Percentiles rank a stretch among this genome's conserved stretches.
These are phyloP conservation scores for Aotus griseimembra DNA, from an alignment of 2,797 vertebrate genomes.

Conservation along the genomic window DNA sequence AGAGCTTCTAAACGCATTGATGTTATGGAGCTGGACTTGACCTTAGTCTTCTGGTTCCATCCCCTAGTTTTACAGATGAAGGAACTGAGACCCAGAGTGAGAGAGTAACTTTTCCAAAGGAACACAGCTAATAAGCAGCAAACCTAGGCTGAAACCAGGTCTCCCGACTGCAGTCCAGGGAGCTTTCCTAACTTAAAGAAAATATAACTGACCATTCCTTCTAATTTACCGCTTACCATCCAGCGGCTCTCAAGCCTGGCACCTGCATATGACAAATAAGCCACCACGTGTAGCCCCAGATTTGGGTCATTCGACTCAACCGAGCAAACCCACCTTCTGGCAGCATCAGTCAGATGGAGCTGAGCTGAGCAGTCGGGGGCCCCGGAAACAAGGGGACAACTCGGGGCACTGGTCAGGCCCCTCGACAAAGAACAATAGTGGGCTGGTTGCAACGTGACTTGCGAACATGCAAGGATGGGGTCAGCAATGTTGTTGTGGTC, in stretches of 20 bases:
- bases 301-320: no score
- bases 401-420: not conserved
- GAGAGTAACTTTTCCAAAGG: not conserved
- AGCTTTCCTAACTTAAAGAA: not conserved
- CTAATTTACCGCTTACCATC: not conserved
- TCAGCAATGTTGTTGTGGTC: rapidly evolving
- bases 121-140: not conserved
- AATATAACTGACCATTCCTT: not conserved
- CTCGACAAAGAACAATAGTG: not conserved
- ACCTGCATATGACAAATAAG: rapidly evolving
- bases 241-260: not conserved
- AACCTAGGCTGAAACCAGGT: not conserved
- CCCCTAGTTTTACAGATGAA: not conserved
- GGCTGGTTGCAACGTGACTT: rapidly evolving
- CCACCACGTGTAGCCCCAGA: not conserved
- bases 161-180: not conserved
- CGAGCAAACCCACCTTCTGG: not conserved
- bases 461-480: rapidly evolving
- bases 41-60: rapidly evolving
- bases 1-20: not conserved
- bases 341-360: rapidly evolving
- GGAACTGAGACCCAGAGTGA: not conserved
- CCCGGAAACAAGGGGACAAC: rapidly evolving
- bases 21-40: not conserved
- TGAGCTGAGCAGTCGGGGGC: not conserved